These are phyloP conservation scores for Pseudopleuronectes americanus DNA, from an alignment of 2,797 vertebrate species.

Conservation along the genomic window DNA sequence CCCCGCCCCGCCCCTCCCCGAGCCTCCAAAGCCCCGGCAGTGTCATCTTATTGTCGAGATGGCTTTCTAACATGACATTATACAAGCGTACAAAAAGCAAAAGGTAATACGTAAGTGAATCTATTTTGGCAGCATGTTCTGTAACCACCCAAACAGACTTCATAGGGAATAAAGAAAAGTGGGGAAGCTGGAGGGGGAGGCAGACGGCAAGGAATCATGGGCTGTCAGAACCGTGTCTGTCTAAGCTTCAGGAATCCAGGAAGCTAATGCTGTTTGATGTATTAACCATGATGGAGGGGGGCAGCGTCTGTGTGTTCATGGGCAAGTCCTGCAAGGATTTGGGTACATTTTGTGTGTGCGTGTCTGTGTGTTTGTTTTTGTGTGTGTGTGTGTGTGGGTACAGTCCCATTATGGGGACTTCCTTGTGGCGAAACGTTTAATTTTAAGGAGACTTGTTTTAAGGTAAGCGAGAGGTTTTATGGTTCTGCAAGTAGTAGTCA, in stretches of 20 bases:
- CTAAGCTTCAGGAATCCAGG: slow-evolving; percentile 82
- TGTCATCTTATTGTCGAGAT: slow-evolving; percentile 77
- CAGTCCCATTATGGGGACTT: neutral
- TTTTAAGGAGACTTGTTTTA: neutral
- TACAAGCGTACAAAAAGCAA: slow-evolving; percentile 79
- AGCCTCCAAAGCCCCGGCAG: slow-evolving; percentile 60
- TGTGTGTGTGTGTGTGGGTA: slow-evolving; percentile 1
- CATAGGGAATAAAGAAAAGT: slow-evolving; percentile 76
- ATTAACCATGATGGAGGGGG: slow-evolving; percentile 86
- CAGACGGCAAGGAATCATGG: slow-evolving; percentile 72
- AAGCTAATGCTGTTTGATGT: slow-evolving; percentile 87
- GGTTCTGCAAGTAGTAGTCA: neutral
- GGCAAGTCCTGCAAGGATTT: slow-evolving; percentile 68
- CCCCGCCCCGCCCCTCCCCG: neutral
- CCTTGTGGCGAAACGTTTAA: neutral
- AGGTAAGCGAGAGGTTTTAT: neutral
- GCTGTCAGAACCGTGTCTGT: slow-evolving; percentile 83
- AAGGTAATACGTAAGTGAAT: slow-evolving; percentile 79
- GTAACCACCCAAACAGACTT: slow-evolving; percentile 80
- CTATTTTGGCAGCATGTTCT: slow-evolving; percentile 79
- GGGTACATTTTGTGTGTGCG: slow-evolving; percentile 46
- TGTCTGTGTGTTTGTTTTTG: neutral
- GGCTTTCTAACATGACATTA: slow-evolving; percentile 80
- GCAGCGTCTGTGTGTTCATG: slow-evolving; percentile 66
- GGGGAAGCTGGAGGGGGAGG: slow-evolving; percentile 63